Conservation (phyloP, 2,888 invertebrate genomes). For the Melieria omissa region DNA sequence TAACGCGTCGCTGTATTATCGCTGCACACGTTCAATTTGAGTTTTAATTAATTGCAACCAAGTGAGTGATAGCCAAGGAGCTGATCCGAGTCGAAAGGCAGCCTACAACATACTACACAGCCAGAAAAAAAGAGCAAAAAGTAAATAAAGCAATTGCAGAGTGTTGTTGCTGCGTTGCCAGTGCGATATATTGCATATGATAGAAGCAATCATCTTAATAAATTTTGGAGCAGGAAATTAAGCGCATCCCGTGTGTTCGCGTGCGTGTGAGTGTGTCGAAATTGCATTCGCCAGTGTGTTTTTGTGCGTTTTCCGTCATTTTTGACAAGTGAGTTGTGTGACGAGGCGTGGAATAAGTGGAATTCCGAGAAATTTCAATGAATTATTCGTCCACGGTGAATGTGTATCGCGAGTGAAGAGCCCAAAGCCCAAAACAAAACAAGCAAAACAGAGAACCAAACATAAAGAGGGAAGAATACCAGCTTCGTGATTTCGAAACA, state of each 20-base stretch:
- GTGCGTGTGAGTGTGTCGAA: too few species aligned
- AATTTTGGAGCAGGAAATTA: too few species aligned
- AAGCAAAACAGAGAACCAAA: background rate
- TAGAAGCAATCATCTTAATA: too few species aligned
- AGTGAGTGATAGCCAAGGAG: constrained; percentile 8
- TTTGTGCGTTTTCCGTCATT: background rate
- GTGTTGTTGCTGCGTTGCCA: too few species aligned
- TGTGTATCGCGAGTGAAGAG: background rate
- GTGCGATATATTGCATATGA: too few species aligned
- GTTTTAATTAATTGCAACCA: constrained; percentile 27
- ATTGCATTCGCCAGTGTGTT: too few species aligned
- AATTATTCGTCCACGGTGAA: background rate
- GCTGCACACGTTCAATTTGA: constrained; percentile 24
- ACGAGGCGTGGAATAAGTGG: too few species aligned
- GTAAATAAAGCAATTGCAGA: too few species aligned
- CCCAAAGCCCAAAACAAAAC: background rate
- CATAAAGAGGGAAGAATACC: background rate
- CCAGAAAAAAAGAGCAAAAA: too few species aligned
- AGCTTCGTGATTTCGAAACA: background rate
- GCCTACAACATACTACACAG: too few species aligned
- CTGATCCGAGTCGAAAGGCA: too few species aligned
- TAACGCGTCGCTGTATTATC: constrained; percentile 28
- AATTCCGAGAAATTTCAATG: constrained; percentile 4
- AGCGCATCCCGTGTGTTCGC: too few species aligned
- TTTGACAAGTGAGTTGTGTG: background rate